Percentiles rank a stretch among this genome's conserved stretches.
Evolutionary conservation across 2,113 vertebrate genomes (phyloP).

Genomic region (Chascanopsetta lugubris): DNA sequence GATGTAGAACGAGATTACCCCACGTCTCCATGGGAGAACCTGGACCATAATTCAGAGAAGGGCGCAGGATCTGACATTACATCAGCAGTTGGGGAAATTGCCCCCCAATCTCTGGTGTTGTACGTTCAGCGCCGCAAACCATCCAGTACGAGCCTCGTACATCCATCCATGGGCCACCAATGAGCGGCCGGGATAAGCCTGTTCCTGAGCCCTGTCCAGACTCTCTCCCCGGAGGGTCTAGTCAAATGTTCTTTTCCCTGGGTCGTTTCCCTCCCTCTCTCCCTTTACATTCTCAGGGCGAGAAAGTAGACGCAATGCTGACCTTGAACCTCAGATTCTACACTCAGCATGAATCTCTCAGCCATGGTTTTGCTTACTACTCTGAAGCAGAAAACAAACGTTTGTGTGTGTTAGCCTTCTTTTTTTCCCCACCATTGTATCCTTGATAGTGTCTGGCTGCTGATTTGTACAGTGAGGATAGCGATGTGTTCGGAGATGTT

Average conservation of each 20-base stretch:
- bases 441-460: slow-evolving; percentile 42
- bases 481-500: slow-evolving; percentile 55
- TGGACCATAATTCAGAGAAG: slow-evolving; percentile 44
- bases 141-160: slow-evolving; percentile 11
- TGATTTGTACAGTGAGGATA: slow-evolving; percentile 48
- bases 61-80: slow-evolving; percentile 28
- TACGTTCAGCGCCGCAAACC: slow-evolving; percentile 33
- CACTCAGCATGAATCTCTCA: not conserved
- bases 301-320: slow-evolving; percentile 26
- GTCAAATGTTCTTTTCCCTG: slow-evolving; percentile 53
- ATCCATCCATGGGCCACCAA: slow-evolving; percentile 21
- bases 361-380: not conserved
- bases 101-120: slow-evolving; percentile 39
- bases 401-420: not conserved
- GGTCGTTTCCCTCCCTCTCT: slow-evolving; percentile 9
- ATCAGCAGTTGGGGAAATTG: slow-evolving; percentile 43
- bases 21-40: slow-evolving; percentile 37
- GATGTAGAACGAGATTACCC: slow-evolving; percentile 56
- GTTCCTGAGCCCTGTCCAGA: slow-evolving; percentile 19
- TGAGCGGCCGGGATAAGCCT: slow-evolving; percentile 33
- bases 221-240: slow-evolving; percentile 45
- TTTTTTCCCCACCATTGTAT: slow-evolving; percentile 12
- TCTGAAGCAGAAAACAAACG: slow-evolving; percentile 5
- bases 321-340: slow-evolving; percentile 50
- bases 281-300: slow-evolving; percentile 15